Percentiles rank a stretch among this genome's conserved stretches.
Conservation (phyloP, 1,140 invertebrate species). For the Dendrolimus kikuchii region DNA sequence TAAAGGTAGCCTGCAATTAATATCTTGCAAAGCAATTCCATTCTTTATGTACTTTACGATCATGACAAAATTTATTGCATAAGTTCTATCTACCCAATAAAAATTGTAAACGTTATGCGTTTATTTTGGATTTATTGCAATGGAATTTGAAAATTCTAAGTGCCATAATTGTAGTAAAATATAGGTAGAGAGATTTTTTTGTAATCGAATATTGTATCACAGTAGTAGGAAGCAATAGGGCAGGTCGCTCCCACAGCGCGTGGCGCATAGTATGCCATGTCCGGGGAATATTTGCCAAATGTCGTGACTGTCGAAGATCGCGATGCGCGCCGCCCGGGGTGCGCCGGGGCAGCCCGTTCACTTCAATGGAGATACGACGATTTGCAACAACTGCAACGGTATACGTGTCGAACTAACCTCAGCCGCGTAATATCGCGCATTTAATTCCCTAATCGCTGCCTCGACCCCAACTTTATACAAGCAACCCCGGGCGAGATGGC, state of each 20-base stretch:
- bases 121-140: too few species aligned
- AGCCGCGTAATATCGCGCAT: constrained; percentile 24
- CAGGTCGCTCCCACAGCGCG: constrained; percentile 62
- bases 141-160: too few species aligned
- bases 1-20: constrained; percentile 18
- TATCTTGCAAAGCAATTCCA: background rate
- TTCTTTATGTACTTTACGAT: background rate
- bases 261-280: constrained; percentile 43
- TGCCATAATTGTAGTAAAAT: too few species aligned
- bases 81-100: too few species aligned
- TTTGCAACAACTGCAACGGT: constrained; percentile 43
- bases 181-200: background rate
- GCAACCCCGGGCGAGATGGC: constrained; percentile 11
- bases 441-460: constrained; percentile 20
- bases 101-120: too few species aligned
- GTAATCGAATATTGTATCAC: constrained; percentile 45
- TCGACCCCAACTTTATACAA: constrained; percentile 10
- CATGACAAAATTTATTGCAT: background rate
- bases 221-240: constrained; percentile 67
- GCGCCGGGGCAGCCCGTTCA: constrained; percentile 35
- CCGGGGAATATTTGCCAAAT: constrained; percentile 66
- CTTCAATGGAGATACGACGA: constrained; percentile 57
- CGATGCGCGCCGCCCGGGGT: constrained; percentile 62
- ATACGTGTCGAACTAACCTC: constrained; percentile 39
- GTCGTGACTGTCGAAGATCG: constrained; percentile 68